Percentiles rank a stretch among this genome's conserved stretches.
Conservation (phyloP, 1,140 invertebrate species). For the Drosophila funebris region DNA sequence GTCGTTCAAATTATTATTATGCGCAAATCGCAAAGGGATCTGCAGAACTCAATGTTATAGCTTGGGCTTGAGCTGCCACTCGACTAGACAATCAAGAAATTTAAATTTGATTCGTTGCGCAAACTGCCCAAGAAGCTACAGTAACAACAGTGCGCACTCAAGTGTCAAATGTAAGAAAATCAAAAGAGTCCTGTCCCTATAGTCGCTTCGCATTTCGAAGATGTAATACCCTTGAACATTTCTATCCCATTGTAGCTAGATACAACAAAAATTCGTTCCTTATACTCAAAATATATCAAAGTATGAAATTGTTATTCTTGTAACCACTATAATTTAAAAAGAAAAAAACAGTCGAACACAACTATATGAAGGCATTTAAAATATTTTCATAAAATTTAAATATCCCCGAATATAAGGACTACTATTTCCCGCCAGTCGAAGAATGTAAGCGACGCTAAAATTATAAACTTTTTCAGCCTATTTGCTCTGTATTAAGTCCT, state of each 20-base stretch:
- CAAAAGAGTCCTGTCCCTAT: slow-evolving; percentile 12
- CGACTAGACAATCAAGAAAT: slow-evolving; percentile 81
- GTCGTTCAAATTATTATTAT: slow-evolving; percentile 82
- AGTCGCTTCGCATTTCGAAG: background rate
- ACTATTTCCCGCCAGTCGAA: slow-evolving; percentile 61
- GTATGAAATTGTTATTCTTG: no score
- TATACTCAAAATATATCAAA: no score
- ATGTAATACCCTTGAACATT: background rate
- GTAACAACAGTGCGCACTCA: slow-evolving; percentile 62
- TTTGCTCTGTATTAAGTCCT: slow-evolving; percentile 41
- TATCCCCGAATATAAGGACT: no score
- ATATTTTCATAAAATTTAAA: no score
- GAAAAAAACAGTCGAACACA: no score
- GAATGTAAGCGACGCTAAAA: slow-evolving; percentile 38
- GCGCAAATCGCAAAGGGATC: slow-evolving; percentile 82
- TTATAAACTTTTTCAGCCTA: slow-evolving; percentile 33
- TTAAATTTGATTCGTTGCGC: slow-evolving; percentile 81
- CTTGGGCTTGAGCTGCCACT: slow-evolving; percentile 68
- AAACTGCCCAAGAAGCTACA: slow-evolving; percentile 63
- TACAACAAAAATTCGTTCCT: no score
- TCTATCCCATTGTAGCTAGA: no score
- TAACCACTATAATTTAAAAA: no score
- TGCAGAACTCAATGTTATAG: slow-evolving; percentile 49
- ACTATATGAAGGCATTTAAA: no score
- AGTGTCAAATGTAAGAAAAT: slow-evolving; percentile 74